phyloP scores from a whole-genome alignment of 2,113 vertebrate genomes.

The Sinocyclocheilus maitianheensis region DNA sequence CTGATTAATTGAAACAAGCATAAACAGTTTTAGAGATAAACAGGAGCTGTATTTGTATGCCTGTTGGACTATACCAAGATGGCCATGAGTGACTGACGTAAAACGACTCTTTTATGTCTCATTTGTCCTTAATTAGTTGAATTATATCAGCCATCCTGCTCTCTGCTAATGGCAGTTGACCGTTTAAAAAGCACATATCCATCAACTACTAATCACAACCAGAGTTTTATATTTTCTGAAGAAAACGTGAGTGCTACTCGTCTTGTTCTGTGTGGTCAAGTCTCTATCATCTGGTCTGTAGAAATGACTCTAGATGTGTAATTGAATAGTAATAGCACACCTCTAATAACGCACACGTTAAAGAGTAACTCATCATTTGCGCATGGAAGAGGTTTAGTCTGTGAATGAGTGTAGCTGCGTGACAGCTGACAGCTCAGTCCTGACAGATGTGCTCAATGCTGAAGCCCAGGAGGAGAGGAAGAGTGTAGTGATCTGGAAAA shows the following conservation, averaged over 20 bases:
- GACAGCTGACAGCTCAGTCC: conserved; percentile 25
- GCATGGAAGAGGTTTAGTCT: not conserved
- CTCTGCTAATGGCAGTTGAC: not conserved
- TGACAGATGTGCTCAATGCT: conserved; percentile 35
- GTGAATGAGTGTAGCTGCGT: not conserved
- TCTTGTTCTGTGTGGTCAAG: not conserved
- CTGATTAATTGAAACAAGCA: not conserved
- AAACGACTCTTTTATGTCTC: not conserved
- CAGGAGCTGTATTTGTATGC: not conserved
- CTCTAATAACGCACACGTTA: no score
- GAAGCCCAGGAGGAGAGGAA: conserved; percentile 29
- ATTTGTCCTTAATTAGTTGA: not conserved
- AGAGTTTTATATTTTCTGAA: not conserved
- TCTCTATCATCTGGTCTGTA: not conserved
- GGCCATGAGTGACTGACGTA: not conserved
- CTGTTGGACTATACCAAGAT: not conserved
- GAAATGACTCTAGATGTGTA: not conserved
- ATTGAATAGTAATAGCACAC: not conserved
- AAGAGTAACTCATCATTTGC: not conserved
- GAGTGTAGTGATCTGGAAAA: conserved; percentile 48
- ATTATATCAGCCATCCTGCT: not conserved
- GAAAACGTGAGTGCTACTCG: not conserved
- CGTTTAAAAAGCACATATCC: not conserved
- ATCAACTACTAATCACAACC: not conserved
- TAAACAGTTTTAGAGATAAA: not conserved